Evolutionary conservation across 2,888 invertebrate genomes (phyloP), one percentile per base, ranked within the genome.

Genomic region (Acleris cristana): DNA sequence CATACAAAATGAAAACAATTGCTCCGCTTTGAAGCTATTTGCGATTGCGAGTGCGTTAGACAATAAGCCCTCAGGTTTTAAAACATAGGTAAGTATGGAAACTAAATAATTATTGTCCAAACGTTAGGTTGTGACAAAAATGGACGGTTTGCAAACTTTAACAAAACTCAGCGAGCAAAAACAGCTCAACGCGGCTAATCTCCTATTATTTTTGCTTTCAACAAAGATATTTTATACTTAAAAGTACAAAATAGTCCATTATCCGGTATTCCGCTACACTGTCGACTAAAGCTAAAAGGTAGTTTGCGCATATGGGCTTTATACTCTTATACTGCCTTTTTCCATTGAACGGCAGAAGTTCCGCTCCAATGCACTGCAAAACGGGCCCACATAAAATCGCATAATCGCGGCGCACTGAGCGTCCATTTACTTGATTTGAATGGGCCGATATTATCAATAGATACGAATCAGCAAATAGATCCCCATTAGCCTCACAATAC

Each of bases 401-500:
- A 58, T 63, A 63, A 68, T 68, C 63, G 57, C 54, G 18, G 54
- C 48, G 49, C 57, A 63, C 58, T 51, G 53, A 55, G 52, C 23
- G n/a, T 64, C 63, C 70, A 85, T 87, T 86, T 81, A 82, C 81
- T 79, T 78, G 79, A 79, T 80, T 79, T 85, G 81, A 87, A 87
- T 86, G 78, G 79, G 74, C 76, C 76, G 84, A 88, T 77, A 71
- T 80, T 84, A 89, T 88, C 88, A 73, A 78, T 74, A 81, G 86
- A 88, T 88, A 81, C 76, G 79, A 81, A 90, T 89, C 89, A 77
- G 83, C 83, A 82, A 87, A 86, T 82, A 86, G 81, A 81, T 82
- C 79, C 73, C 84, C 83, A 85, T 86, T 86, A 84, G 79, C 75
- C 70, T 66, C 74, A 81, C 81, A 85, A 84, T 82, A 81, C 79